Conservation (phyloP, 2,113 vertebrate species). For the Tenebrosternarchus preto region DNA sequence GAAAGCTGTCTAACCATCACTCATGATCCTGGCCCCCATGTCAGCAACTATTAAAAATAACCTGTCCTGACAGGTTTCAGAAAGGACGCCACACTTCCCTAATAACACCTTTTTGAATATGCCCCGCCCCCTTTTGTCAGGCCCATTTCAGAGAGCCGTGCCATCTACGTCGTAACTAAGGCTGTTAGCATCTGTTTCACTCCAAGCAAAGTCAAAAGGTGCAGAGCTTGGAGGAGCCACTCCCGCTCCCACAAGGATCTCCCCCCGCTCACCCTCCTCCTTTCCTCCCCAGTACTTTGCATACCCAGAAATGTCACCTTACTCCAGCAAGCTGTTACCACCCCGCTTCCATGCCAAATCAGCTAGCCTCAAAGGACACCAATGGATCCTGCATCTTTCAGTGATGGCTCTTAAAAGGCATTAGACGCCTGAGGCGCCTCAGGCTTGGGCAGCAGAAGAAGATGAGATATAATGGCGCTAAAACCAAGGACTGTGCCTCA, state of each 20-base stretch:
- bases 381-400: constrained; percentile 83
- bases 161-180: constrained; percentile 60
- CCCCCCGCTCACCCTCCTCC: constrained; percentile 48
- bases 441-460: constrained; percentile 70
- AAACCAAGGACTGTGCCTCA: constrained; percentile 61
- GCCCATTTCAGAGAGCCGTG: constrained; percentile 46
- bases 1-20: constrained; percentile 47
- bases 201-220: constrained; percentile 70
- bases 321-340: constrained; percentile 88
- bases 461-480: constrained; percentile 61
- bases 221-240: constrained; percentile 63
- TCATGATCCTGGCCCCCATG: constrained; percentile 46
- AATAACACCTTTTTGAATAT: constrained; percentile 43
- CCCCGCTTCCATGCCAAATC: constrained; percentile 81
- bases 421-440: constrained; percentile 83
- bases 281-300: constrained; percentile 78
- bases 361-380: constrained; percentile 83
- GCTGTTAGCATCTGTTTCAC: constrained; percentile 68
- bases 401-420: constrained; percentile 87
- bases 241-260: constrained; percentile 63
- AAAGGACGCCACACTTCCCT: constrained; percentile 45
- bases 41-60: constrained; percentile 56
- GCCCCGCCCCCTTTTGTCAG: constrained; percentile 35
- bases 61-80: constrained; percentile 45
- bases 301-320: constrained; percentile 90